Conservation (phyloP, 2,888 invertebrate species). For the Cremastinae sp. region DNA sequence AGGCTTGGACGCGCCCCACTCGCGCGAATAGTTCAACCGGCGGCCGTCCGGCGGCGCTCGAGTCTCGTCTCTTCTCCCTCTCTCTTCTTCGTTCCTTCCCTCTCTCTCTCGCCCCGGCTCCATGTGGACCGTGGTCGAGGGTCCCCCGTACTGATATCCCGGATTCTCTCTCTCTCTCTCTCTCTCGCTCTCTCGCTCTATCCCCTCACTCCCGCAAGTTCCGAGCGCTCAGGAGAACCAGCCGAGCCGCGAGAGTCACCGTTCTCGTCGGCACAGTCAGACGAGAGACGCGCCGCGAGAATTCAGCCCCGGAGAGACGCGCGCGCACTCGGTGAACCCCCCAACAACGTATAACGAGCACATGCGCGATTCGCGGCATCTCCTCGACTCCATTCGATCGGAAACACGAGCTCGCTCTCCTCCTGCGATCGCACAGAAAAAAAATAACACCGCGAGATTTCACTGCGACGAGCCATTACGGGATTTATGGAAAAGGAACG, state of each 20-base stretch:
- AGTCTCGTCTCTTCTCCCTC: constrained; percentile 6
- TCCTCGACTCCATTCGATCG: too few relatives aligned
- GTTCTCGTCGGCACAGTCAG: constrained; percentile 58
- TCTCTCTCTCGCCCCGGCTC: constrained; percentile 59
- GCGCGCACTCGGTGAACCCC: constrained; percentile 46
- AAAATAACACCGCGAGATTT: too few relatives aligned
- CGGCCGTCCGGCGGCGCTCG: constrained; percentile 66
- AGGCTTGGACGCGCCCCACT: constrained; percentile 65
- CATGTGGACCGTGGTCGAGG: constrained; percentile 62
- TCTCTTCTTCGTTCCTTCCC: neutral
- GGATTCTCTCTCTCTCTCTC: constrained; percentile 66
- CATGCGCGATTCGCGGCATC: constrained; percentile 56
- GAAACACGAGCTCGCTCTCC: too few relatives aligned
- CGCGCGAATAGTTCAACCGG: constrained; percentile 51
- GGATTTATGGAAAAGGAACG: too few relatives aligned
- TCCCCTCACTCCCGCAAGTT: constrained; percentile 77
- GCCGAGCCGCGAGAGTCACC: constrained; percentile 66
- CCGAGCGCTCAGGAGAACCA: neutral
- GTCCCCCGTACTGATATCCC: constrained; percentile 55
- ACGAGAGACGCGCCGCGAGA: constrained; percentile 49
- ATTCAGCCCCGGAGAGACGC: constrained; percentile 40
- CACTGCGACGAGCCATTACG: too few relatives aligned
- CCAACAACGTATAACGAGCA: constrained; percentile 55
- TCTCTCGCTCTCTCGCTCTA: too few relatives aligned
- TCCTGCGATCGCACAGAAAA: too few relatives aligned